These are phyloP conservation scores for Caenorhabditis sp. DNA, from an alignment of 2,888 invertebrate species.

Conservation along the genomic window DNA sequence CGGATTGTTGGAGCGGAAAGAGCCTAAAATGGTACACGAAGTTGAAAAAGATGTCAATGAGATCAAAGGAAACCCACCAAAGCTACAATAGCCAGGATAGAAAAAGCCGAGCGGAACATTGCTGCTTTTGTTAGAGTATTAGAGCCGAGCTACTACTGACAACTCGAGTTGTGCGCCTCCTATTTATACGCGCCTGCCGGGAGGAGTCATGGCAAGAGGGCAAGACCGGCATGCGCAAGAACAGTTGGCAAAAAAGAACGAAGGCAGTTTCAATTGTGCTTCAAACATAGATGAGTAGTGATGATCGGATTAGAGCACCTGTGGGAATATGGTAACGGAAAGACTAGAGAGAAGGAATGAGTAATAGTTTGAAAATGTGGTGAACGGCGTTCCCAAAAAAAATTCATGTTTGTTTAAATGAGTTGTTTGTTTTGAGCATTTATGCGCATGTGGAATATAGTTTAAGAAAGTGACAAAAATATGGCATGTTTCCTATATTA, in stretches of 20 bases:
- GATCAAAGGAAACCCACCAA: conserved; percentile 39
- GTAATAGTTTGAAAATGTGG: not conserved
- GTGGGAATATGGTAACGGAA: conserved; percentile 48
- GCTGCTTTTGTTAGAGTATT: conserved; percentile 50
- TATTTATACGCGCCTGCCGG: conserved; percentile 64
- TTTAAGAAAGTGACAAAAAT: not conserved
- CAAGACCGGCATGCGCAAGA: conserved; percentile 64
- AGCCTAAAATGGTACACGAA: conserved; percentile 57
- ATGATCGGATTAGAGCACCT: conserved; percentile 59
- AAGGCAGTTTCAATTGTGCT: conserved; percentile 64
- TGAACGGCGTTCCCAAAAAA: conserved; percentile 35
- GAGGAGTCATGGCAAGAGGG: conserved; percentile 65
- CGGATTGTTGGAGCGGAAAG: conserved; percentile 67
- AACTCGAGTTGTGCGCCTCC: conserved; percentile 62
- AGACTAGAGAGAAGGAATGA: conserved; percentile 5
- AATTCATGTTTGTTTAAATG: not conserved
- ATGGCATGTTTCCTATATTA: no score
- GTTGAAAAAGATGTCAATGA: not conserved
- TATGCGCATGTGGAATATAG: not conserved
- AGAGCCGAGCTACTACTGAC: conserved; percentile 64
- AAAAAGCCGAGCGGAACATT: conserved; percentile 63
- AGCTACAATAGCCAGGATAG: conserved; percentile 58
- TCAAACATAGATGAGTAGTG: conserved; percentile 60
- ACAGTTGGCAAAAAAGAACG: conserved; percentile 58
- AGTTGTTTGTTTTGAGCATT: conserved; percentile 29